phyloP scores from a whole-genome alignment of 2,888 invertebrate species.

The Neoitamus cyanurus region DNA sequence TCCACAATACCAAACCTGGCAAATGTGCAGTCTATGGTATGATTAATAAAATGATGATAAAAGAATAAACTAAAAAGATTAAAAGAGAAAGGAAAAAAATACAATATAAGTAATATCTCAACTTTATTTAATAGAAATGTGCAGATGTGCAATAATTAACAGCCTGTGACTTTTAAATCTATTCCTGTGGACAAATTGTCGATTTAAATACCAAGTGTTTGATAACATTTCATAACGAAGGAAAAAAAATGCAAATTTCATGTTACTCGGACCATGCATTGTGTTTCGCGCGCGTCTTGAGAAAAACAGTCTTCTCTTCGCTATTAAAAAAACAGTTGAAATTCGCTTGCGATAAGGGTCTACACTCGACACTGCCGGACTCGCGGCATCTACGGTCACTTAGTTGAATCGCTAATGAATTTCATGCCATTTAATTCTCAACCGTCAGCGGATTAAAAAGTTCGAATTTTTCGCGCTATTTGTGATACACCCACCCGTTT shows the following conservation, averaged over 20 bases:
- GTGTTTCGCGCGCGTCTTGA: neutral
- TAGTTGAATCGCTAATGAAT: neutral
- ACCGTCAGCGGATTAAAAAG: slow-evolving; percentile 9
- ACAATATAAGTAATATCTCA: too few species aligned
- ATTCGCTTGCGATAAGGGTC: slow-evolving; percentile 13
- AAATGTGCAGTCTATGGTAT: too few species aligned
- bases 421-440: slow-evolving; percentile 2
- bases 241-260: neutral
- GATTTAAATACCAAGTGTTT: neutral
- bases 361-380: neutral
- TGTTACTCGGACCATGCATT: neutral
- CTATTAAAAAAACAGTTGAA: neutral
- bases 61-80: too few species aligned
- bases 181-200: neutral
- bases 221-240: neutral
- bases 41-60: too few species aligned
- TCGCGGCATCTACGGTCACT: neutral
- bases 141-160: neutral
- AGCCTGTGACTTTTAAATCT: neutral
- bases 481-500: neutral
- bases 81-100: too few species aligned
- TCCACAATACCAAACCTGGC: too few species aligned
- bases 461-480: neutral
- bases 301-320: neutral
- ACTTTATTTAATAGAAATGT: too few species aligned